These are phyloP conservation scores for Craseonycteris thonglongyai DNA, from an alignment of 2,113 vertebrate species.

Conservation along the genomic window DNA sequence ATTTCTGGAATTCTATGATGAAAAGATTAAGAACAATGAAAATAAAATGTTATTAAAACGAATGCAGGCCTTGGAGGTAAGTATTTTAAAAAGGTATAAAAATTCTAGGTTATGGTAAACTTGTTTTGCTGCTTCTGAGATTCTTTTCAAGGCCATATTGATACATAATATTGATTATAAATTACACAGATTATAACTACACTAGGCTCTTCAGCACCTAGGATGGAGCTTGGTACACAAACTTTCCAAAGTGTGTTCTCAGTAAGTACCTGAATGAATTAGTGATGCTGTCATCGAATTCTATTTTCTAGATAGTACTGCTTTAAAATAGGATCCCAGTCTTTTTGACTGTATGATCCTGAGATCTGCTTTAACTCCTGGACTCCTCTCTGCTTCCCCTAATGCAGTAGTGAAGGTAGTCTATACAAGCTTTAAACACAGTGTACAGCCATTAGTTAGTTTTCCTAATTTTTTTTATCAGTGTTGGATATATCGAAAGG, in stretches of 20 bases:
- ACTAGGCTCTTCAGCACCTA: neutral
- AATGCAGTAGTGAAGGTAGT: neutral
- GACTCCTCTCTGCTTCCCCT: neutral
- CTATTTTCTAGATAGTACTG: neutral
- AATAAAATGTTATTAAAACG: constrained; percentile 89
- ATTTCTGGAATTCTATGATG: constrained; percentile 93
- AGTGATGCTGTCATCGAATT: neutral
- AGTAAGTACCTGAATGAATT: neutral
- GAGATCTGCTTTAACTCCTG: neutral
- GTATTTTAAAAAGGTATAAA: constrained; percentile 6
- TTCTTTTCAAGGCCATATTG: neutral
- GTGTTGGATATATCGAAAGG: neutral
- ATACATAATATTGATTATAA: neutral
- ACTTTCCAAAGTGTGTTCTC: neutral
- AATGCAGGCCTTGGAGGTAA: constrained; percentile 94
- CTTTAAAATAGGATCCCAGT: neutral
- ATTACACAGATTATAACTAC: neutral
- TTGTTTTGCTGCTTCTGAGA: neutral
- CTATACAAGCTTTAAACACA: neutral
- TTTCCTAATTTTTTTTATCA: neutral
- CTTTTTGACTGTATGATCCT: neutral
- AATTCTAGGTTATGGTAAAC: neutral
- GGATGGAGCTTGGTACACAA: neutral
- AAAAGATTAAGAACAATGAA: constrained; percentile 89
- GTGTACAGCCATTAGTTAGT: neutral